Conservation (phyloP, 2,113 vertebrate genomes). For the Anolis sagrei region DNA sequence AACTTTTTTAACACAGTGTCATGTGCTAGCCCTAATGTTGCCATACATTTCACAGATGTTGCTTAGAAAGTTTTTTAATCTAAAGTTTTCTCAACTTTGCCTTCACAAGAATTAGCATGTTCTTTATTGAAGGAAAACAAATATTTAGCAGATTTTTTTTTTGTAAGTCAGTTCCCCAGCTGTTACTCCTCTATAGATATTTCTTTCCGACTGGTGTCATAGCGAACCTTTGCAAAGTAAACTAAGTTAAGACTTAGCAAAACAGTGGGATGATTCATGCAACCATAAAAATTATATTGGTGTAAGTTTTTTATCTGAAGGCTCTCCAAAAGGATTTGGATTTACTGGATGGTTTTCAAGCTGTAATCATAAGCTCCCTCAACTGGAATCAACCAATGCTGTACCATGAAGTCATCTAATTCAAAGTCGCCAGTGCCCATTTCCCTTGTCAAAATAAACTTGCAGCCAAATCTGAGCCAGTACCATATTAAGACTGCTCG, state of each 20-base stretch:
- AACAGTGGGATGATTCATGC: constrained; percentile 46
- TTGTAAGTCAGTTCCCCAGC: constrained; percentile 37
- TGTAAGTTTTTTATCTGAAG: constrained; percentile 56
- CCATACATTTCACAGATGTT: constrained; percentile 44
- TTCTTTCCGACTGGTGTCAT: constrained; percentile 61
- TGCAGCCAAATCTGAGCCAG: neutral
- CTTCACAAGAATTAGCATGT: constrained; percentile 40
- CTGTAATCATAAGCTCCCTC: constrained; percentile 32
- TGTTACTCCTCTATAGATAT: constrained; percentile 62
- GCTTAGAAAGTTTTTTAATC: constrained; percentile 56
- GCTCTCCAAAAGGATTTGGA: constrained; percentile 45
- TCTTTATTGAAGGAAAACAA: constrained; percentile 59
- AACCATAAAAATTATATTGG: constrained; percentile 54
- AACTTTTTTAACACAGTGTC: constrained; percentile 3
- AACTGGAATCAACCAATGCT: constrained; percentile 6
- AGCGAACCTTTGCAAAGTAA: constrained; percentile 52
- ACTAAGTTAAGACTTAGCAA: constrained; percentile 58
- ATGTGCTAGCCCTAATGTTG: constrained; percentile 41
- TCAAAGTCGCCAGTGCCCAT: constrained; percentile 25
- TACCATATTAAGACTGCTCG: neutral
- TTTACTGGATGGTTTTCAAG: constrained; percentile 47
- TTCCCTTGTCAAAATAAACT: constrained; percentile 20
- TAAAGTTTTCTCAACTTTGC: constrained; percentile 39
- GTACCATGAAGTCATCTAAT: constrained; percentile 6
- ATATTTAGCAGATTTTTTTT: constrained; percentile 50